Percentiles rank a stretch among this genome's conserved stretches.
Evolutionary conservation across 1,140 invertebrate genomes (phyloP).

Genomic region (Galleria mellonella): DNA sequence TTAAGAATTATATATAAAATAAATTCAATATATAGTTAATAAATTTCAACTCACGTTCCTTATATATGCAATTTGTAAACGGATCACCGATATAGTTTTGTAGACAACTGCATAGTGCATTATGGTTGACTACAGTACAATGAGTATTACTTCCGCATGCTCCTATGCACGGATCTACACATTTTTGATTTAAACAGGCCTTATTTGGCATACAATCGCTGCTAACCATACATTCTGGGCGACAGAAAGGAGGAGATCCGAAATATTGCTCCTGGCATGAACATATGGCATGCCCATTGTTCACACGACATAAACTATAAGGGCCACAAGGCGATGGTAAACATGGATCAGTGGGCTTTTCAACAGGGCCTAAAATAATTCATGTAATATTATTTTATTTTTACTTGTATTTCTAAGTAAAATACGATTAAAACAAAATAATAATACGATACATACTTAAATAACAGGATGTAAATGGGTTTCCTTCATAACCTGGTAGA

Average conservation of each 20-base stretch:
- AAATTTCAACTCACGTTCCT: conserved; percentile 75
- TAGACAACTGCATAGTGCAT: conserved; percentile 84
- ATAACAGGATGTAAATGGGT: conserved; percentile 80
- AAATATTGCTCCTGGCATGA: conserved; percentile 80
- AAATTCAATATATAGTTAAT: conserved; percentile 1
- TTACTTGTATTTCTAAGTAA: too few relatives aligned
- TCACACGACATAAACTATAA: conserved; percentile 81
- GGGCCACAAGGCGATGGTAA: conserved; percentile 81
- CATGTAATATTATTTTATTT: too few relatives aligned
- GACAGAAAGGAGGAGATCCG: conserved; percentile 82
- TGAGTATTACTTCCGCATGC: conserved; percentile 84
- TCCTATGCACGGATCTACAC: conserved; percentile 84
- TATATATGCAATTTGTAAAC: conserved; percentile 78
- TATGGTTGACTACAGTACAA: conserved; percentile 85
- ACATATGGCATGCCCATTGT: conserved; percentile 81
- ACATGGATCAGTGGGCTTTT: conserved; percentile 77
- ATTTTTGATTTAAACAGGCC: conserved; percentile 84
- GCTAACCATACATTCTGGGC: conserved; percentile 84
- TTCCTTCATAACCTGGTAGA: conserved; percentile 80
- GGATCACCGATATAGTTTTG: conserved; percentile 82
- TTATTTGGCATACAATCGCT: conserved; percentile 82
- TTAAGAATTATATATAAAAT: background rate
- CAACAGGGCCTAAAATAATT: conserved; percentile 45
- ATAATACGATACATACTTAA: conserved; percentile 40
- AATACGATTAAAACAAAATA: too few relatives aligned